Evolutionary conservation across 2,888 invertebrate species (phyloP).

Genomic region (Lochmaea crataegi): DNA sequence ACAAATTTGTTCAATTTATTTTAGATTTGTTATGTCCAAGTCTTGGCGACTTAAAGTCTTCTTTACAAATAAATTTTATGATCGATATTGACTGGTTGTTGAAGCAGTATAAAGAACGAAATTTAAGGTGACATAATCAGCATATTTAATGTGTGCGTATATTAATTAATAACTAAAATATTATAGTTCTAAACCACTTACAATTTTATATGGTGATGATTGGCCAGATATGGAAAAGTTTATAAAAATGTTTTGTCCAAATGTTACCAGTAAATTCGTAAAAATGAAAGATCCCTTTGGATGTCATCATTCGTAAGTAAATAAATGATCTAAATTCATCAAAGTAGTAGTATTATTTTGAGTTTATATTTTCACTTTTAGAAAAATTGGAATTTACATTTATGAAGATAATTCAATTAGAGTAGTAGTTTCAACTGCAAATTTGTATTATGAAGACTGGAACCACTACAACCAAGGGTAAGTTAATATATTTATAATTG

Average conservation of each 20-base stretch:
- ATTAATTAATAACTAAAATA: constrained; percentile 21
- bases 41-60: constrained; percentile 78
- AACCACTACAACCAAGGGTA: constrained; percentile 93
- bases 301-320: constrained; percentile 85
- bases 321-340: neutral
- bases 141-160: constrained; percentile 20
- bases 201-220: constrained; percentile 83
- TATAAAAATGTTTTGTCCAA: constrained; percentile 69
- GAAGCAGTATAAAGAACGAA: constrained; percentile 84
- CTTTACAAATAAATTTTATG: constrained; percentile 93
- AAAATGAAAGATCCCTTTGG: constrained; percentile 84
- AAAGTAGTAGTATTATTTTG: too few species aligned
- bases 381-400: constrained; percentile 88
- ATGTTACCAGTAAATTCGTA: constrained; percentile 76
- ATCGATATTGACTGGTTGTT: constrained; percentile 90
- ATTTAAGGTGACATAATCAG: constrained; percentile 70
- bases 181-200: constrained; percentile 74
- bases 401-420: constrained; percentile 86
- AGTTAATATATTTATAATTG: constrained; percentile 41
- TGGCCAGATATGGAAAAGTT: constrained; percentile 64
- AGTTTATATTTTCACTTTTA: too few species aligned
- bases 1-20: neutral
- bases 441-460: constrained; percentile 93
- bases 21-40: constrained; percentile 82
- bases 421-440: constrained; percentile 91